These are phyloP conservation scores for Gracilinanus agilis DNA, from an alignment of 2,113 vertebrate species.

Conservation along the genomic window DNA sequence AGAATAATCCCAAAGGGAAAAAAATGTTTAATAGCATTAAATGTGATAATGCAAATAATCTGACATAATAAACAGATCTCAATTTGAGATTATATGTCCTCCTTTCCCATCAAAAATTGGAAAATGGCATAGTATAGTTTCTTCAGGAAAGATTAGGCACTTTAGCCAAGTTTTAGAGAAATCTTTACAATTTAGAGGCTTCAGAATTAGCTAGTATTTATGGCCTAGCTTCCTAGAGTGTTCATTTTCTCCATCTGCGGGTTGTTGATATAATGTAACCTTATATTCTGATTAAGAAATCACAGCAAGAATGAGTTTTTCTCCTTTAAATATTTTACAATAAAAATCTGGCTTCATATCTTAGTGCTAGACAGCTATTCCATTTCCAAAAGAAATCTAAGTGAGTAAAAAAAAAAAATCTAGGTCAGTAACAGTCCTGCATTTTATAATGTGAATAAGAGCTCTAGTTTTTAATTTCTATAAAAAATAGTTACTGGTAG, in stretches of 20 bases:
- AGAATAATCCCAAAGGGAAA: constrained; percentile 19
- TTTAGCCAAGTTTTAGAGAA: constrained; percentile 80
- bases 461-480: constrained; percentile 56
- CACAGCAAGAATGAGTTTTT: constrained; percentile 30
- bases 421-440: constrained; percentile 64
- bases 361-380: constrained; percentile 62
- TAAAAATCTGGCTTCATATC: constrained; percentile 68
- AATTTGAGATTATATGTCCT: constrained; percentile 25
- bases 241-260: constrained; percentile 74
- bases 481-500: constrained; percentile 67
- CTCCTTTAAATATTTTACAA: constrained; percentile 35
- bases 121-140: constrained; percentile 33
- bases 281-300: constrained; percentile 71
- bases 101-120: constrained; percentile 30
- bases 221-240: constrained; percentile 67
- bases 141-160: constrained; percentile 75
- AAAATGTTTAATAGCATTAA: background rate
- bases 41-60: constrained; percentile 18
- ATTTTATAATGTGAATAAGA: constrained; percentile 59
- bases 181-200: constrained; percentile 78
- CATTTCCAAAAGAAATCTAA: constrained; percentile 54
- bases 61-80: constrained; percentile 23
- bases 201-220: constrained; percentile 82
- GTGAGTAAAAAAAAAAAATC: constrained; percentile 36
- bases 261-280: constrained; percentile 74